These are phyloP conservation scores for Scomber japonicus DNA, from an alignment of 2,113 vertebrate genomes.

Conservation along the genomic window DNA sequence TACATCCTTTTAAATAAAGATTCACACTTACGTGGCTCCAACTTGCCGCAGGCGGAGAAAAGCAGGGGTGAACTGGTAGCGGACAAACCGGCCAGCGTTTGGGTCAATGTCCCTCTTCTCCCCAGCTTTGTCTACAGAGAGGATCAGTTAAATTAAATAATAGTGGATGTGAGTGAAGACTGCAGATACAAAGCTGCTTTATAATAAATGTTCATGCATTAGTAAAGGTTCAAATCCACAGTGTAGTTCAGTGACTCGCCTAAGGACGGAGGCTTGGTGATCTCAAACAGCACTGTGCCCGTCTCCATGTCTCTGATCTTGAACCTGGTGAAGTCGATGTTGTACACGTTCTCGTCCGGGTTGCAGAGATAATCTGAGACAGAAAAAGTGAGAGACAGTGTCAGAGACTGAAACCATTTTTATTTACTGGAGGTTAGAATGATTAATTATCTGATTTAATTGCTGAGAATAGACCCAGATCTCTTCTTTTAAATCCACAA, in stretches of 20 bases:
- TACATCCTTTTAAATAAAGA: not conserved
- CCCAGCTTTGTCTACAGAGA: slow-evolving; percentile 82
- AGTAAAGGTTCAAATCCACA: not conserved
- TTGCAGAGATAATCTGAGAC: slow-evolving; percentile 93
- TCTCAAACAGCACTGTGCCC: slow-evolving; percentile 96
- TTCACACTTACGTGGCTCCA: slow-evolving; percentile 94
- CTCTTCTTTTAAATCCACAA: too few relatives aligned
- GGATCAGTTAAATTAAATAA: not conserved
- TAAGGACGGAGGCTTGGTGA: slow-evolving; percentile 94
- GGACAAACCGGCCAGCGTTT: slow-evolving; percentile 94
- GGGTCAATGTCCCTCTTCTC: slow-evolving; percentile 92
- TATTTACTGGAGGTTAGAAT: not conserved
- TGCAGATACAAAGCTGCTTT: not conserved
- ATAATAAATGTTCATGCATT: not conserved
- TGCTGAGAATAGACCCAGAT: too few relatives aligned
- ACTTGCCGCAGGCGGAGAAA: slow-evolving; percentile 96
- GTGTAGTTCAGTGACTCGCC: slow-evolving; percentile 72
- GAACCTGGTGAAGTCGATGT: slow-evolving; percentile 97
- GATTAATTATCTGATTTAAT: too few relatives aligned
- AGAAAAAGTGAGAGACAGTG: not conserved
- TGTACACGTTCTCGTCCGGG: slow-evolving; percentile 95
- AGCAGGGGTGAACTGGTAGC: slow-evolving; percentile 96
- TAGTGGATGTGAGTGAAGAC: not conserved
- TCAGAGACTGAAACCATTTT: too few relatives aligned
- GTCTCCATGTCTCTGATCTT: slow-evolving; percentile 99